These are phyloP conservation scores for Rhea pennata DNA, from an alignment of 2,113 vertebrate genomes.

Conservation along the genomic window DNA sequence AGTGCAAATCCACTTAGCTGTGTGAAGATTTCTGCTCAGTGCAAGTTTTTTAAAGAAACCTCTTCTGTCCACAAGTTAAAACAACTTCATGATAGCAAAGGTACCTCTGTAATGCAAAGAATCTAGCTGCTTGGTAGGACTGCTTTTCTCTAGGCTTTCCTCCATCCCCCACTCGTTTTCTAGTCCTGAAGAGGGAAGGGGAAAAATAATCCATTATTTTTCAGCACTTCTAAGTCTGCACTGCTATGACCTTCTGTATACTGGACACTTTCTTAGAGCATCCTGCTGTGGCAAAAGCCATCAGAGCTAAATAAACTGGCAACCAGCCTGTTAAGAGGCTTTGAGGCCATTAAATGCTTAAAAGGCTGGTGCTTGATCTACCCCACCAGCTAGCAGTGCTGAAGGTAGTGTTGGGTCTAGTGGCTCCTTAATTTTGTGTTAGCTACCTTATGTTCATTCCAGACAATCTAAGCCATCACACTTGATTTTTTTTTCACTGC, in stretches of 20 bases:
- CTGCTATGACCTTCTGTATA: background rate
- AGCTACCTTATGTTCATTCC: too few species aligned
- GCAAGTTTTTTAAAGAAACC: too few species aligned
- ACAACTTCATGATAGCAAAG: rapidly evolving
- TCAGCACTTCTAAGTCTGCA: background rate
- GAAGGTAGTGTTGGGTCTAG: background rate
- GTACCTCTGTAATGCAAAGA: background rate
- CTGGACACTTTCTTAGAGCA: background rate
- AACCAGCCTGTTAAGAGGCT: background rate
- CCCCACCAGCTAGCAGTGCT: background rate
- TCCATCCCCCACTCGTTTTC: background rate
- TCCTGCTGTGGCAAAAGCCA: too few species aligned
- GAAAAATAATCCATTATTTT: background rate
- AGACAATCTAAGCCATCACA: too few species aligned
- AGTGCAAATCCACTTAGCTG: rapidly evolving
- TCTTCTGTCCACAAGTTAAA: too few species aligned
- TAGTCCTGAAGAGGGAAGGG: background rate
- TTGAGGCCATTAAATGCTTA: background rate
- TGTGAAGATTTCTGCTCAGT: too few species aligned
- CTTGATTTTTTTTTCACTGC: too few species aligned
- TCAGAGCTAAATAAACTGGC: background rate
- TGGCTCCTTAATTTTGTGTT: too few species aligned
- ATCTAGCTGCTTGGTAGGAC: background rate
- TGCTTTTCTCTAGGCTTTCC: too few species aligned
- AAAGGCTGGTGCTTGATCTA: background rate